A percentile compares a stretch with the other conserved stretches of the same genome.
Conservation (phyloP, 2,888 invertebrate genomes). For the Plebejus melissa region DNA sequence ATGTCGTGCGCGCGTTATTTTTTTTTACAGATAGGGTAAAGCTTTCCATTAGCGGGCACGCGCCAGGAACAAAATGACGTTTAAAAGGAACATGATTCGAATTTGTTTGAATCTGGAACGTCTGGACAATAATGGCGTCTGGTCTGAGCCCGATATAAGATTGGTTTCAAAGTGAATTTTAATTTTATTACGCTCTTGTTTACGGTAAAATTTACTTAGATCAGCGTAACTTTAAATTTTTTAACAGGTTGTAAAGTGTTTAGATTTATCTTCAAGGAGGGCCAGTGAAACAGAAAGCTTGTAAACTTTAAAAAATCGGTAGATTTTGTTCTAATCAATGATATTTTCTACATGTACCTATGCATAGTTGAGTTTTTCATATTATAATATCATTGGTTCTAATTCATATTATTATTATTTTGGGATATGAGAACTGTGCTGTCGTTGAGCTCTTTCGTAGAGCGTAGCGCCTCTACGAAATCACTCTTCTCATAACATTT, state of each 20-base stretch:
- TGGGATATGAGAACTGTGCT: neutral
- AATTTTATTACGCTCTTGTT: neutral
- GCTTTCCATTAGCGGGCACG: conserved; percentile 76
- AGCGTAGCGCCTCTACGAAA: neutral
- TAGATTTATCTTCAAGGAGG: no score
- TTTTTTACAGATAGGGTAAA: conserved; percentile 43
- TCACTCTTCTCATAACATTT: no score
- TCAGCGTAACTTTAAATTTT: neutral
- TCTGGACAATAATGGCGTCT: conserved; percentile 66
- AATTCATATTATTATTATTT: neutral
- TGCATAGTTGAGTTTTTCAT: no score
- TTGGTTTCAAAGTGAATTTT: conserved; percentile 17
- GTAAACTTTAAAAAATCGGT: neutral
- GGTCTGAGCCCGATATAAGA: conserved; percentile 56
- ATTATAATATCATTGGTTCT: no score
- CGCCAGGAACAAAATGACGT: conserved; percentile 72
- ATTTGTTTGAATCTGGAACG: conserved; percentile 64
- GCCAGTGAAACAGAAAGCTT: neutral
- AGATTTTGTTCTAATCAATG: neutral
- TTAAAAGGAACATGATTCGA: conserved; percentile 69
- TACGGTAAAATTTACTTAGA: neutral
- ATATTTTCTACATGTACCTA: no score
- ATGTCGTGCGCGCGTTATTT: neutral
- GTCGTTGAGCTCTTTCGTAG: neutral
- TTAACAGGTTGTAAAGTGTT: no score